Base-by-base conservation (phyloP, 30 jellyfish, hydroid and myxozoan species). In the Hydractinia symbiolongicarpus region DNA sequence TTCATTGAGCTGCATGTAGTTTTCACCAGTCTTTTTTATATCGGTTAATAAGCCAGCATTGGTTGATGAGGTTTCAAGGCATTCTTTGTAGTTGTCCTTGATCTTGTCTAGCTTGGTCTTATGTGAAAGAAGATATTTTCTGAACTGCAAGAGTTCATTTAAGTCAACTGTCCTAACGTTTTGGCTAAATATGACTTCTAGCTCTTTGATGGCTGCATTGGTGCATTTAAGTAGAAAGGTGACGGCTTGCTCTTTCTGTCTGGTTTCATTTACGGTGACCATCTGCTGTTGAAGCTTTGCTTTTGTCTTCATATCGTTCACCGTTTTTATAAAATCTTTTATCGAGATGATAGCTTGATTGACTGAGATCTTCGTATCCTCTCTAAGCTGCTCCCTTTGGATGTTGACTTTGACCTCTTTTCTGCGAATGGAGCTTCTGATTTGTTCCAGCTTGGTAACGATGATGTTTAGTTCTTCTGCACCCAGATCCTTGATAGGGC, bases 401-500 rank as follows among this genome's bases (percentile, higher is more conserved):
- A 10, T 57, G 68, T 15, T 57, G 68, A 57, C 68, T 57, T 57
- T 57, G 68, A 57, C 10, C 68, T 57, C 68, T 10, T 57, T 10
- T 8, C 71, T 13, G 6, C 81, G 7, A 72, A 72, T 10, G 30
- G 81, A 8, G 7, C 9, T 8, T 10, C 81, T 50, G 7, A 72
- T 50, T 8, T 72, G 14, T 8, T 13, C 49, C 7, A 72, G 81
- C 81, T 30, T 72, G 7, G 72, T 10, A 21, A 72, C 71, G 8
- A 54, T 72, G 49, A 54, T 8, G 71, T 72, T 54, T 8, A 72
- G 11, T 15, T 10, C 72, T 87, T 87, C 78, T 5, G 62, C 44
- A 61, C 79, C 78, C 49, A 16, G 14, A 16, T 10, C 40, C 7
- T 10, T 16, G 11, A 72, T 72, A 64, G 81, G 81, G 53, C 53